These are phyloP conservation scores for Elysia chlorotica DNA, from an alignment of 1,140 invertebrate genomes.

Conservation along the genomic window DNA sequence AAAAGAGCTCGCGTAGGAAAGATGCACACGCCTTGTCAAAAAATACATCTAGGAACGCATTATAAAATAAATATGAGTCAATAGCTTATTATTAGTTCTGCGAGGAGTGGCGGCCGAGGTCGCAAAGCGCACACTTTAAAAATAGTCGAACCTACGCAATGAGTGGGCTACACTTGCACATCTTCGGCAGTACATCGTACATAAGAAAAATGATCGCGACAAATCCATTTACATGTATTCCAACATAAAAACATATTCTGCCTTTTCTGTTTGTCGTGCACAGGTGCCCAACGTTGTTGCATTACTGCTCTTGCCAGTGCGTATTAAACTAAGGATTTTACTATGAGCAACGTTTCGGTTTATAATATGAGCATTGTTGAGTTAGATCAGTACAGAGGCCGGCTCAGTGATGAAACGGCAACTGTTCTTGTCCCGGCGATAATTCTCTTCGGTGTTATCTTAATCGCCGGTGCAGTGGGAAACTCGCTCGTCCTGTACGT, in stretches of 20 bases:
- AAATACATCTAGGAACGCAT: background rate
- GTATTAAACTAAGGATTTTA: background rate
- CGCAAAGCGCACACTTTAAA: background rate
- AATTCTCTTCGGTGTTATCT: slow-evolving; percentile 28
- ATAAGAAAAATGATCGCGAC: background rate
- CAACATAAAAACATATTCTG: background rate
- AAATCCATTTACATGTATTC: background rate
- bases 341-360: background rate
- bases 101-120: background rate
- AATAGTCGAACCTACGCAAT: background rate
- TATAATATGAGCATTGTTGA: background rate
- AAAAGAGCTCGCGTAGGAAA: too few relatives aligned
- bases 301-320: background rate
- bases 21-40: background rate
- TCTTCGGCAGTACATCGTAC: background rate
- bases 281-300: background rate
- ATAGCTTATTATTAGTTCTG: background rate
- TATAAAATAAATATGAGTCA: background rate
- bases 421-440: slow-evolving; percentile 28
- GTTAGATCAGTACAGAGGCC: background rate
- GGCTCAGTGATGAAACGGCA: slow-evolving; percentile 16
- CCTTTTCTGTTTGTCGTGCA: background rate
- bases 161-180: background rate
- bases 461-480: slow-evolving; percentile 34
- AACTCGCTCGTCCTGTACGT: slow-evolving; percentile 37